Conservation (phyloP, 2,113 vertebrate species). For the Chelonoidis abingdonii region DNA sequence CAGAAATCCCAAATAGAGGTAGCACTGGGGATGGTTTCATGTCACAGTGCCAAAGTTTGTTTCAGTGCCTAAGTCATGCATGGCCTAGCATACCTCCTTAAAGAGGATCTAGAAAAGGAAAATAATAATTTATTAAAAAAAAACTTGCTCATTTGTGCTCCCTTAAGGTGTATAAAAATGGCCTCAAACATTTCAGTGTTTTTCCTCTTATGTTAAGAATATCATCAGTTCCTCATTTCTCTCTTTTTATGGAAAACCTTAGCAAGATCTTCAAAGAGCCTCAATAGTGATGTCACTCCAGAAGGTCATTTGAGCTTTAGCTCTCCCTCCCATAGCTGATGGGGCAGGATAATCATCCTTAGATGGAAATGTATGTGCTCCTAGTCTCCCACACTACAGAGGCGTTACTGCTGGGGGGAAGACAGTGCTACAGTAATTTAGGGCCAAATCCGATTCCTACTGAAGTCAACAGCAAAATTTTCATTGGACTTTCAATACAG, state of each 20-base stretch:
- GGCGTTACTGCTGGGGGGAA: background rate
- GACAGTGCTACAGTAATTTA: slow-evolving; percentile 4
- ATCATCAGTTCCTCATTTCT: background rate
- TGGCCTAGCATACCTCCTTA: background rate
- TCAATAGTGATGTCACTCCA: background rate
- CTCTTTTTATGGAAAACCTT: background rate
- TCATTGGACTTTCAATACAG: slow-evolving; percentile 16
- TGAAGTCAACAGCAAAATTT: background rate
- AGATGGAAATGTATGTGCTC: background rate
- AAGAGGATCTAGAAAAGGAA: background rate
- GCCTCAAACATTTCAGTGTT: background rate
- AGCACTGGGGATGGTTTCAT: background rate
- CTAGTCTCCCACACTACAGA: background rate
- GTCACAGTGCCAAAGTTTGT: background rate
- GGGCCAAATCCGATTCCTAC: slow-evolving; percentile 9
- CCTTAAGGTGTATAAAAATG: background rate
- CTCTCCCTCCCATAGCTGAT: background rate
- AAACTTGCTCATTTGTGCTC: background rate
- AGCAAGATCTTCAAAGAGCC: background rate
- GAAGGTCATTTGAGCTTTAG: background rate
- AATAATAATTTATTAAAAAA: background rate
- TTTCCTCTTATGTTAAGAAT: background rate
- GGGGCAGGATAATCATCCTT: background rate
- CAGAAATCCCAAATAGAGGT: background rate
- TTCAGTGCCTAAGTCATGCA: background rate